Conservation (phyloP, 1,140 invertebrate species). For the Camponotus pennsylvanicus region DNA sequence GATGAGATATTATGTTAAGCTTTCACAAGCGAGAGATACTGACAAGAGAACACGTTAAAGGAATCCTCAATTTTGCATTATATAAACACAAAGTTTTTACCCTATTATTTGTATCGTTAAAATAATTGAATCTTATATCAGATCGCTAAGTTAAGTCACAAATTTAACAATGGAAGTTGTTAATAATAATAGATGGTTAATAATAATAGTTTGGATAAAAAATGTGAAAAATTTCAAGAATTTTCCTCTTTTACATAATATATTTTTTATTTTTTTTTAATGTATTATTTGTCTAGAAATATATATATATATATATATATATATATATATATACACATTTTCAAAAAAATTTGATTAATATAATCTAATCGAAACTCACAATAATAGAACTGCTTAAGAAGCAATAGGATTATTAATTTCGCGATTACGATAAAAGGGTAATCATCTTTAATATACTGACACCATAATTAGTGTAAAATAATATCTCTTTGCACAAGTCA, state of each 20-base stretch:
- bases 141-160: background rate
- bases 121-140: background rate
- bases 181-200: background rate
- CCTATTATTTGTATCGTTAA: background rate
- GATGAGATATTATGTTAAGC: background rate
- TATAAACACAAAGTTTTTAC: background rate
- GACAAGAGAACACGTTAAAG: background rate
- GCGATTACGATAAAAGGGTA: background rate
- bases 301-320: background rate
- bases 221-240: background rate
- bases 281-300: background rate
- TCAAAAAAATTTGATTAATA: background rate
- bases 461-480: conserved; percentile 34
- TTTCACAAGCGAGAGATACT: background rate
- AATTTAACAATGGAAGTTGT: background rate
- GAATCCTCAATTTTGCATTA: background rate
- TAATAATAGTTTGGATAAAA: background rate
- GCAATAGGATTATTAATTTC: conserved; percentile 2
- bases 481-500: conserved; percentile 16
- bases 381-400: background rate
- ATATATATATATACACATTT: background rate
- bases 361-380: background rate
- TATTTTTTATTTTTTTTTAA: background rate
- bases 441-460: background rate
- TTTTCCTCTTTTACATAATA: background rate